A percentile compares a stretch with the other conserved stretches of the same genome.
These are phyloP conservation scores for Atethmia centrago DNA, from an alignment of 2,888 invertebrate genomes.

Conservation along the genomic window DNA sequence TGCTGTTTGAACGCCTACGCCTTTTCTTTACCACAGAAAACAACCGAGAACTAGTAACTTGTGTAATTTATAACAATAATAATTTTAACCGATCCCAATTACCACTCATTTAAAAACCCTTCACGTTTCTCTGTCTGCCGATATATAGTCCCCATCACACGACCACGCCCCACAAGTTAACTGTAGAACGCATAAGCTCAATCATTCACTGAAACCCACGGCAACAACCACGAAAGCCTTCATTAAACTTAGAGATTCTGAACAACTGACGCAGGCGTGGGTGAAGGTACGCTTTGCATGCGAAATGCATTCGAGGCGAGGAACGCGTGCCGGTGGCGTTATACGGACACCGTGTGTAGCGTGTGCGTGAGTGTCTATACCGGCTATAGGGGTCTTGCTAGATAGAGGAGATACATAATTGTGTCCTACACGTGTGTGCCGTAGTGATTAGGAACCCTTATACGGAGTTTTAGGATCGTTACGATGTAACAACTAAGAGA, in stretches of 20 bases:
- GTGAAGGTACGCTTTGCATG: constrained; percentile 50
- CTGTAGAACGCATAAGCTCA: constrained; percentile 37
- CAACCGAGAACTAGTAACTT: too few species aligned
- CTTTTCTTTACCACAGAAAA: background rate
- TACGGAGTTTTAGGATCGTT: background rate
- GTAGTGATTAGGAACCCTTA: background rate
- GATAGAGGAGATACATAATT: constrained; percentile 19
- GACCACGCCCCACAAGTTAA: constrained; percentile 1
- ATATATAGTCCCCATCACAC: background rate
- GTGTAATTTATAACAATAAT: too few species aligned
- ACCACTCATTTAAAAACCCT: background rate
- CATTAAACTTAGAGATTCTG: constrained; percentile 54
- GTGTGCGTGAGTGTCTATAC: constrained; percentile 33
- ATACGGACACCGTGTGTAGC: constrained; percentile 17
- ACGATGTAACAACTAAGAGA: too few species aligned
- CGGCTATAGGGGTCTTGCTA: constrained; percentile 20
- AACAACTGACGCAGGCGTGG: constrained; percentile 52
- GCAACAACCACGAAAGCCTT: constrained; percentile 45
- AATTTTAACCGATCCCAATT: background rate
- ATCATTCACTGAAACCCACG: constrained; percentile 56
- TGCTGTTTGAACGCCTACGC: background rate
- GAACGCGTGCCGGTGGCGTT: constrained; percentile 39
- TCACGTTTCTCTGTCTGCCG: background rate
- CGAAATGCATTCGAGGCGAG: constrained; percentile 45
- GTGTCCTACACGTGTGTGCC: constrained; percentile 35